Percentiles rank a stretch among this genome's conserved stretches.
phyloP scores from a whole-genome alignment of 92 coral and sea anemone species.

The Pocillopora meandrina region DNA sequence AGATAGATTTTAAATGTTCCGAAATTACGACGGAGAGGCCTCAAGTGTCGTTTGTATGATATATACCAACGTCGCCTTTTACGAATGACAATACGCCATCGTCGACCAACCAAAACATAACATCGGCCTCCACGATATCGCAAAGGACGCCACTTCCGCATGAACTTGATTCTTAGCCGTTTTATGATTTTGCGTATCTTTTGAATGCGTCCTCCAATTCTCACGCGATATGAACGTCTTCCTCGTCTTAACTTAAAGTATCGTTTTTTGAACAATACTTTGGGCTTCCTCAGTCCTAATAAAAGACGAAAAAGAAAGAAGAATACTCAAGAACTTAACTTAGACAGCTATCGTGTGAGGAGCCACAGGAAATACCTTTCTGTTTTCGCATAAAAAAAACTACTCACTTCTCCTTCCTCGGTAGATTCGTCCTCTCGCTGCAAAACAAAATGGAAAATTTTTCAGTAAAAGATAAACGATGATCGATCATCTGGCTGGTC shows the following conservation, averaged over 20 bases:
- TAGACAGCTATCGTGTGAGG: no score
- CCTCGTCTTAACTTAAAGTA: slow-evolving; percentile 18
- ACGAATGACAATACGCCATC: neutral
- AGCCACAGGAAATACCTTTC: neutral
- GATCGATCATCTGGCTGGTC: neutral
- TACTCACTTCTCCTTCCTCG: slow-evolving; percentile 32
- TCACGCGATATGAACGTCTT: neutral
- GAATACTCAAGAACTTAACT: neutral
- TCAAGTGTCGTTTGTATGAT: neutral
- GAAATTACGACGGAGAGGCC: slow-evolving; percentile 1
- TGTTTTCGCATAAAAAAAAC: neutral
- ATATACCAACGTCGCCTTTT: slow-evolving; percentile 24
- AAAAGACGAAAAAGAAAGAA: neutral
- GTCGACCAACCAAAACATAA: neutral
- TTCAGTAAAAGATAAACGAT: neutral
- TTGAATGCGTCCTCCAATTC: neutral
- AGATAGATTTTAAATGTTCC: slow-evolving; percentile 2
- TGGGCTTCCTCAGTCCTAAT: slow-evolving; percentile 21
- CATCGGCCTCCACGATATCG: neutral
- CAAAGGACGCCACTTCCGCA: slow-evolving; percentile 12
- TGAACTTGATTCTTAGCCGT: slow-evolving; percentile 6
- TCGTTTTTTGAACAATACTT: neutral
- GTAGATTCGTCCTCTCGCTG: slow-evolving; percentile 26
- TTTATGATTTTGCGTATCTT: slow-evolving; percentile 4
- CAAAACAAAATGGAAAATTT: neutral